Percentiles rank a stretch among this genome's conserved stretches.
Conservation (phyloP, 2,888 invertebrate species). For the Malthinus flaveolus region DNA sequence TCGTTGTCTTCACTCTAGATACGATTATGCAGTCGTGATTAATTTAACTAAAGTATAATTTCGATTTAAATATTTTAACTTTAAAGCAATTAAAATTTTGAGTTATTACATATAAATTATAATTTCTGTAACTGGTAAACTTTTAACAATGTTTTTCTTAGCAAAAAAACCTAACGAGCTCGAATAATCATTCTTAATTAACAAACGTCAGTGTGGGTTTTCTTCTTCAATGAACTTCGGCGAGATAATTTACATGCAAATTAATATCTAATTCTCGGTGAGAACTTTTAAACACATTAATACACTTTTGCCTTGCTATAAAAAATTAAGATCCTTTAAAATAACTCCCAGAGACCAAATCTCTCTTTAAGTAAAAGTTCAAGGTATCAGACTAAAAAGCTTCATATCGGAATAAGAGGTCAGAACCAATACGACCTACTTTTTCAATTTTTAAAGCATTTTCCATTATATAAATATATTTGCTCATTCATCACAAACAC, state of each 20-base stretch:
- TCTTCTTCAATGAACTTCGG: constrained; percentile 2
- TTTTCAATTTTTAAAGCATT: constrained; percentile 1
- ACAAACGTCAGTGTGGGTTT: constrained; percentile 1
- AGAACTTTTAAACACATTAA: constrained; percentile 1
- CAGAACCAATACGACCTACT: constrained; percentile 3
- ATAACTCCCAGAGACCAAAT: too few species aligned
- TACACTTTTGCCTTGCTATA: too few species aligned
- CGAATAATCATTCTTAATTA: constrained; percentile 6
- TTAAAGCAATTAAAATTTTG: background rate
- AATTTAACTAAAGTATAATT: constrained; percentile 9
- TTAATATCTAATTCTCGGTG: background rate
- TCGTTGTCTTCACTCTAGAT: constrained; percentile 13
- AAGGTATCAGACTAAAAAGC: constrained; percentile 4
- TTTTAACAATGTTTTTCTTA: constrained; percentile 7
- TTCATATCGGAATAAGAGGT: background rate
- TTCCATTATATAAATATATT: constrained; percentile 7
- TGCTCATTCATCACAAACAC: constrained; percentile 6
- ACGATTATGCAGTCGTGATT: constrained; percentile 19
- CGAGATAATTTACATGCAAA: constrained; percentile 1
- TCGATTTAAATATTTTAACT: constrained; percentile 4
- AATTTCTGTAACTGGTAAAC: constrained; percentile 3
- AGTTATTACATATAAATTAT: constrained; percentile 4
- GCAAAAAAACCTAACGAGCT: background rate
- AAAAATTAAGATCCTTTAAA: too few species aligned
- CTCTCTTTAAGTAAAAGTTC: background rate